A percentile compares a stretch with the other conserved stretches of the same genome.
phyloP scores from a whole-genome alignment of 2,888 invertebrate species.

The Octonoba sinensis region DNA sequence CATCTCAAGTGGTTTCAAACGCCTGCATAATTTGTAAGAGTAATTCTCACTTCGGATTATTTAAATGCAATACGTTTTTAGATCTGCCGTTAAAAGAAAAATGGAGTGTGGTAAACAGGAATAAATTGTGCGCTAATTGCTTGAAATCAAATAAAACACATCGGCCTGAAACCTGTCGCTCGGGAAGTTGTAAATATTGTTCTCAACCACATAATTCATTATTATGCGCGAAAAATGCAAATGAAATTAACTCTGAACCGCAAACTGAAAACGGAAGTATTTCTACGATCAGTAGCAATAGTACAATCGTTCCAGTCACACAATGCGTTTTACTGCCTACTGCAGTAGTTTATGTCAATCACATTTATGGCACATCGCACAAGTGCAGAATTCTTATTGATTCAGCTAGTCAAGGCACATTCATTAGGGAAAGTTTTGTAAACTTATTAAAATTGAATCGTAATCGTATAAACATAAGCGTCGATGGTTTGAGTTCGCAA shows the following conservation, averaged over 20 bases:
- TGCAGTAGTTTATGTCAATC: neutral
- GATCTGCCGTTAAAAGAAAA: neutral
- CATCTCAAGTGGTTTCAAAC: neutral
- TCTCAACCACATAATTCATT: neutral
- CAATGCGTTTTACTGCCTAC: neutral
- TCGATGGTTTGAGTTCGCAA: neutral
- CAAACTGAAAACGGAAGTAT: neutral
- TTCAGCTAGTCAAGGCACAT: slow-evolving; percentile 18
- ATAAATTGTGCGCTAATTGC: neutral
- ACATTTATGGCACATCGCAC: neutral
- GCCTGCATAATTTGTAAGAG: neutral
- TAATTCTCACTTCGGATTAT: neutral
- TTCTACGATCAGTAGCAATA: neutral
- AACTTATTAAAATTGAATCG: neutral
- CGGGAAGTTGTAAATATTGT: neutral
- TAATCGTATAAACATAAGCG: neutral
- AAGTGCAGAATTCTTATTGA: neutral
- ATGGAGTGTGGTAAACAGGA: neutral
- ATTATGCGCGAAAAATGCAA: neutral
- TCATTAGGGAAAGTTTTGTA: neutral
- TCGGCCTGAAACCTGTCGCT: neutral
- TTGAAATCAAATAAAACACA: neutral
- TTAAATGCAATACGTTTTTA: neutral
- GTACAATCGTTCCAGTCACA: neutral
- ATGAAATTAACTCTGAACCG: neutral